Percentiles rank a stretch among this genome's conserved stretches.
These are phyloP conservation scores for Trichacis sp. DNA, from an alignment of 2,888 invertebrate genomes.

Conservation along the genomic window DNA sequence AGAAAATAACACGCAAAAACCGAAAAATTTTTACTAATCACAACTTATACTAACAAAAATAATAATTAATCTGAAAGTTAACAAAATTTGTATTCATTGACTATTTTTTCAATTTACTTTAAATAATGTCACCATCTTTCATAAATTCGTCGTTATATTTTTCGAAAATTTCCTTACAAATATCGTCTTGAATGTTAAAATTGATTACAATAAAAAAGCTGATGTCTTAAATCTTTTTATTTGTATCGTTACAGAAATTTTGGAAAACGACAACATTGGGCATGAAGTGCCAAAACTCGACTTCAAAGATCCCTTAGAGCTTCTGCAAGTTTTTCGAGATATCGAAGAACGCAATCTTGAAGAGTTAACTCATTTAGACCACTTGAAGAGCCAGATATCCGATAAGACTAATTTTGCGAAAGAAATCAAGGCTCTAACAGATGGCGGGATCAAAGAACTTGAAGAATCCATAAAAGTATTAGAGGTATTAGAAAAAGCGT, in stretches of 20 bases:
- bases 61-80: too few species aligned
- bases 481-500: constrained; percentile 63
- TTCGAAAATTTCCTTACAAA: neutral
- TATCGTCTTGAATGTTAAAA: too few species aligned
- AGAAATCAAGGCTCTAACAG: constrained; percentile 68
- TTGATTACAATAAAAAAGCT: too few species aligned
- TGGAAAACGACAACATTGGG: constrained; percentile 68
- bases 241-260: constrained; percentile 63
- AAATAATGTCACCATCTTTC: neutral
- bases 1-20: too few species aligned
- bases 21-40: too few species aligned
- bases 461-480: constrained; percentile 67
- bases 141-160: neutral
- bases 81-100: too few species aligned
- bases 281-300: constrained; percentile 72
- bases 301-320: constrained; percentile 72
- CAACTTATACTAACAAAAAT: too few species aligned
- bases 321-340: constrained; percentile 73
- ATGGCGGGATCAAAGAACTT: constrained; percentile 65
- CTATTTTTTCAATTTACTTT: too few species aligned
- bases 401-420: constrained; percentile 70
- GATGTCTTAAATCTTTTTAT: neutral
- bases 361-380: constrained; percentile 74
- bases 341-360: constrained; percentile 77
- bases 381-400: constrained; percentile 71